Percentiles rank a stretch among this genome's conserved stretches.
Conservation (phyloP, 2,113 vertebrate genomes). For the Lepidothrix coronata region DNA sequence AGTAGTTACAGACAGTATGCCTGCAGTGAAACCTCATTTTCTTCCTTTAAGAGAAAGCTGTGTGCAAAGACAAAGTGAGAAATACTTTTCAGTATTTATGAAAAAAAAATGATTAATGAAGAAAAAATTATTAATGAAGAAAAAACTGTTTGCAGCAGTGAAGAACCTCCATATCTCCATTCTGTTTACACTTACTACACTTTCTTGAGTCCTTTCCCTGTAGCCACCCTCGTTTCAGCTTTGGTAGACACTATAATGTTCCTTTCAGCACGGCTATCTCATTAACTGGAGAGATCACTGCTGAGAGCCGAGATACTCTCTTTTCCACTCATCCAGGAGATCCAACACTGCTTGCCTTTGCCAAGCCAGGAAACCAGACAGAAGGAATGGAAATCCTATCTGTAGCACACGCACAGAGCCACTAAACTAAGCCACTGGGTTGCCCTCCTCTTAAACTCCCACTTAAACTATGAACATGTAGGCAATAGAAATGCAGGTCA, state of each 20-base stretch:
- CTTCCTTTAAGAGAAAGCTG: neutral
- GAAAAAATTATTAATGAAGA: neutral
- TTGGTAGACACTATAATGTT: neutral
- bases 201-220: neutral
- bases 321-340: slow-evolving; percentile 19
- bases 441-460: neutral
- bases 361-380: slow-evolving; percentile 28
- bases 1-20: neutral
- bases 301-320: neutral
- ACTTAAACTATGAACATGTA: neutral
- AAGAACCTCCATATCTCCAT: neutral
- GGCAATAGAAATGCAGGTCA: neutral
- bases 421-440: neutral
- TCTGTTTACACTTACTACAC: neutral
- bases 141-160: neutral
- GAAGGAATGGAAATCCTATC: slow-evolving; percentile 48
- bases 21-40: neutral
- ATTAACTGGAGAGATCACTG: neutral
- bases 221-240: neutral
- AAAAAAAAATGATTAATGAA: neutral
- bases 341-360: neutral
- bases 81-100: neutral
- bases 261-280: neutral
- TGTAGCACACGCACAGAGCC: neutral
- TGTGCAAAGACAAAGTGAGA: neutral